phyloP scores from a whole-genome alignment of 2,888 invertebrate genomes.

The Proisotoma minuta region DNA sequence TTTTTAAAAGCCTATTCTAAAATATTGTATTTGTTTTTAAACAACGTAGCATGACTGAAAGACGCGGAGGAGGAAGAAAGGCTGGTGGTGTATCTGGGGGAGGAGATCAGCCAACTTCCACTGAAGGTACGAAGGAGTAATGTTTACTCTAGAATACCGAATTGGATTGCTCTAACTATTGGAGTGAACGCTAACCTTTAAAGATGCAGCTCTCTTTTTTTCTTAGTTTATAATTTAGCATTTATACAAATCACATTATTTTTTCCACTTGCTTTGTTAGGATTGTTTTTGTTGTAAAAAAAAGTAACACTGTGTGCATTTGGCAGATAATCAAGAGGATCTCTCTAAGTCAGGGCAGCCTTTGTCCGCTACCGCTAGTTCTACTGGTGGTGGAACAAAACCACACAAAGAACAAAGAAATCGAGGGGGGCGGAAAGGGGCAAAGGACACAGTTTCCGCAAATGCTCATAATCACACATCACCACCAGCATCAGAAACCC shows the following conservation, averaged over 20 bases:
- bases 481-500: constrained; percentile 32
- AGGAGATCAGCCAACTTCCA: constrained; percentile 37
- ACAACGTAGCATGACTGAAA: constrained; percentile 26
- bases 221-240: too few species aligned
- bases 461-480: constrained; percentile 41
- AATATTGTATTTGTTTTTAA: too few species aligned
- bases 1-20: too few species aligned
- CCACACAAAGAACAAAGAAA: constrained; percentile 41
- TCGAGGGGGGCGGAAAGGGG: constrained; percentile 38
- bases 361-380: constrained; percentile 29
- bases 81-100: constrained; percentile 41
- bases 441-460: constrained; percentile 29
- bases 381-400: constrained; percentile 33
- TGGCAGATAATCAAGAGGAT: constrained; percentile 41
- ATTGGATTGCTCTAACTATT: too few species aligned
- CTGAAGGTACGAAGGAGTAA: constrained; percentile 45
- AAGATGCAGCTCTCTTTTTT: too few species aligned
- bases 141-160: too few species aligned
- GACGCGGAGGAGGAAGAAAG: constrained; percentile 36
- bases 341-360: constrained; percentile 30
- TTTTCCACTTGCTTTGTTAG: constrained; percentile 13
- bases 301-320: constrained; percentile 27
- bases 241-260: too few species aligned
- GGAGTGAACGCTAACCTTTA: too few species aligned
- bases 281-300: constrained; percentile 16